phyloP scores from a whole-genome alignment of 92 coral and sea anemone genomes.

The Epizoanthus stellaris region DNA sequence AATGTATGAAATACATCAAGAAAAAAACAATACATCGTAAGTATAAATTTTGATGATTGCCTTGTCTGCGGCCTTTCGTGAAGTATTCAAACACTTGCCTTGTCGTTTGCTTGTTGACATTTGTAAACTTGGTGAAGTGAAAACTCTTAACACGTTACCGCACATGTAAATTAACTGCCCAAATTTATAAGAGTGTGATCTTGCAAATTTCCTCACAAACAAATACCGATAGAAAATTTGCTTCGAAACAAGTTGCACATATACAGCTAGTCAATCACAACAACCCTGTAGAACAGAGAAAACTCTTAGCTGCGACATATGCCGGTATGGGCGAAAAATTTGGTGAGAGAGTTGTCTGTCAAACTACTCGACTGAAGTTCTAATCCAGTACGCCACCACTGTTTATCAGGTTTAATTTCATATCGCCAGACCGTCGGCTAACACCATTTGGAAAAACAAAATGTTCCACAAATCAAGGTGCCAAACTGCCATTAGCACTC shows the following conservation, averaged over 20 bases:
- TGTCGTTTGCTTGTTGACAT: conserved; percentile 9
- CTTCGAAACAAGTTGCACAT: background rate
- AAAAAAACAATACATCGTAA: too few relatives aligned
- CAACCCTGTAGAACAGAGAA: background rate
- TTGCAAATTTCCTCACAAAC: background rate
- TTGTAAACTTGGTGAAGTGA: conserved; percentile 12
- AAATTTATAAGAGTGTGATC: conserved; percentile 24
- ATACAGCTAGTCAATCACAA: conserved; percentile 29
- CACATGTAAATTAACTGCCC: conserved; percentile 9
- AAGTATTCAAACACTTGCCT: background rate
- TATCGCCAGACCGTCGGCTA: background rate
- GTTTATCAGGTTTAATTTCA: background rate
- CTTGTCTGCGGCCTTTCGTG: background rate
- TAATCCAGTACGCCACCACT: background rate
- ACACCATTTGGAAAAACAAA: background rate
- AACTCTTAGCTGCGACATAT: background rate
- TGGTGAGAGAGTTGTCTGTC: background rate
- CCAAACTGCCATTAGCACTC: background rate
- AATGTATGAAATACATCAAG: too few relatives aligned
- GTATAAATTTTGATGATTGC: background rate
- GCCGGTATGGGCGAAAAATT: conserved; percentile 31
- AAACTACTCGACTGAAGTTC: background rate
- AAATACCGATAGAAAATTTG: conserved; percentile 36
- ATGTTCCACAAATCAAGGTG: background rate
- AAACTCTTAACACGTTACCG: conserved; percentile 19